A percentile compares a stretch with the other conserved stretches of the same genome.
Evolutionary conservation across 2,113 vertebrate species (phyloP).

Genomic region (Burhinus bistriatus): DNA sequence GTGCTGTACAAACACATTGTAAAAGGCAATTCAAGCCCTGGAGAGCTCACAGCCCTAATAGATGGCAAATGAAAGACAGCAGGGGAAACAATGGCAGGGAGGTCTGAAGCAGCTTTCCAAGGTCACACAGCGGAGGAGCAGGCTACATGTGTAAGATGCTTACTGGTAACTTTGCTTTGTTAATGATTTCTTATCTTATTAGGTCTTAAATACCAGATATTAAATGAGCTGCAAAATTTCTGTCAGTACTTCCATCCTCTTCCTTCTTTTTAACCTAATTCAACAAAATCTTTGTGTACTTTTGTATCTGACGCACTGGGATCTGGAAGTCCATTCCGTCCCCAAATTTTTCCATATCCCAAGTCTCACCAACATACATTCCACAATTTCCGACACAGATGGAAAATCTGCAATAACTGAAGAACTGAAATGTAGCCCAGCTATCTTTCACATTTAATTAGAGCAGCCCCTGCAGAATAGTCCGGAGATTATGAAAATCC

Average conservation of each 20-base stretch:
- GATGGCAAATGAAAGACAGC: neutral
- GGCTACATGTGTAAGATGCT: neutral
- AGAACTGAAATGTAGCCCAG: neutral
- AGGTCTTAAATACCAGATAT: neutral
- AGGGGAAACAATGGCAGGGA: neutral
- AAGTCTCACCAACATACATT: neutral
- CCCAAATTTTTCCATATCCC: neutral
- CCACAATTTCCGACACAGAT: neutral
- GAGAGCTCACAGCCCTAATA: neutral
- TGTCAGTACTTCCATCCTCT: neutral
- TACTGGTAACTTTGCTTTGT: neutral
- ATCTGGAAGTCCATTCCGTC: neutral
- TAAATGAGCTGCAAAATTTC: neutral
- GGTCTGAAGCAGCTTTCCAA: neutral
- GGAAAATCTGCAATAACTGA: neutral
- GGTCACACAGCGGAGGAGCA: neutral
- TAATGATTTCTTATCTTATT: neutral
- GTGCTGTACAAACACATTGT: neutral
- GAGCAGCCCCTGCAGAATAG: neutral
- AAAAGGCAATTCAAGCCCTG: neutral
- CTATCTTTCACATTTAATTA: neutral
- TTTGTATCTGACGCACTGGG: neutral
- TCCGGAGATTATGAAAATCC: neutral
- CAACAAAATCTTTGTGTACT: neutral
- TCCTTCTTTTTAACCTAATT: neutral